Base-by-base conservation (phyloP, 2,113 vertebrate genomes). In the Oryzias melastigma region DNA sequence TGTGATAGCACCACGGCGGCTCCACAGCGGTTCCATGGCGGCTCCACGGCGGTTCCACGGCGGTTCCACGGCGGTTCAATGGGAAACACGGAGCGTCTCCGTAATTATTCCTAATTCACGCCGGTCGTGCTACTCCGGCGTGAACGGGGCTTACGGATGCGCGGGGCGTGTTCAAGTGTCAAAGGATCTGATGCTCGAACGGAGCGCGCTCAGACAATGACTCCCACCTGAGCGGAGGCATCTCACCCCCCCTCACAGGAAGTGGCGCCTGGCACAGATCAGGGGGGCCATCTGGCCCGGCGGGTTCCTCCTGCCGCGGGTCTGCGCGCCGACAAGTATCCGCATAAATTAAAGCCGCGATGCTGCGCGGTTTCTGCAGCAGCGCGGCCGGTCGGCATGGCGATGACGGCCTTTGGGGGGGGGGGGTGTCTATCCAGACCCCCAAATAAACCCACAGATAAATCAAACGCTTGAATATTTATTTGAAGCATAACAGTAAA, bases 251-350 rank as follows among this genome's bases (percentile, higher is more conserved):
- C 46, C 43, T 44, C 16, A 44, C 16, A 14, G 45, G 17, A 47
- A 47, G 7, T 8, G 10, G 35, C 35, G 27, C 24, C 7, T 25
- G 14, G 35, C 47, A 61, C 13, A 46, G 14, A 43, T 18, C 25
- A n/a, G 35, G 13, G 58, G 35, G 25, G n/a, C n/a, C n/a, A 40
- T 44, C 12, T 14, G 7, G 61, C 56, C 58, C 53, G 25, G 53
- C 48, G 40, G 54, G 27, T 29, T 46, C 54, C 22, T 14, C 13
- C 51, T 14, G 46, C 42, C 19, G 22, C 22, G 3, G 15, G 10
- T 66, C 24, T 40, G 35, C 35, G 46, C 0, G 1, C 19, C 42
- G 5, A 24, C 19, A 17, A 62, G 55, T 49, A 69, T 58, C 47
- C 41, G 52, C 47, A 20, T 19, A 10, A 35, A 12, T 12, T 10